Evolutionary conservation across 2,113 vertebrate species (phyloP).

Genomic region (Chionis minor): DNA sequence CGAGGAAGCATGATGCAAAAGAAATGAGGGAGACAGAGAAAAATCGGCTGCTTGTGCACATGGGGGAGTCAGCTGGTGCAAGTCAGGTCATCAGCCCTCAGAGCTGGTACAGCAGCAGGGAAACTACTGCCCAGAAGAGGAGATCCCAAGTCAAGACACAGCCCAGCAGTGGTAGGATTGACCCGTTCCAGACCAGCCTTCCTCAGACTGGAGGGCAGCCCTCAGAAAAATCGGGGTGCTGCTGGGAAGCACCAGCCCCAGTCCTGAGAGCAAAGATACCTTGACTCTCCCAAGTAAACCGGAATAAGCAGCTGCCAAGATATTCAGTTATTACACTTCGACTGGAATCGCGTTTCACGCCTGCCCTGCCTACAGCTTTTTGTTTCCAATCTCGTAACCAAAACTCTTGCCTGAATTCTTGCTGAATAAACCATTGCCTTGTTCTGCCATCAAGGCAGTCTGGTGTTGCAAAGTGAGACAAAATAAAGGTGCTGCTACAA

Average conservation of each 20-base stretch:
- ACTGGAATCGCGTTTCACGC: not conserved
- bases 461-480: not conserved
- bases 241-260: not conserved
- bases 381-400: not conserved
- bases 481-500: not conserved
- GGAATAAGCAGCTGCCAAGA: not conserved
- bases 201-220: not conserved
- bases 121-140: not conserved
- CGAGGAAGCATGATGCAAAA: not conserved
- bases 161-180: rapidly evolving
- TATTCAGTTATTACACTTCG: not conserved
- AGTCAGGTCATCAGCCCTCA: not conserved
- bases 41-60: not conserved
- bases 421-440: not conserved
- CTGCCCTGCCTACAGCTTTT: not conserved
- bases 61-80: rapidly evolving
- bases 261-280: not conserved
- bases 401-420: not conserved
- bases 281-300: not conserved
- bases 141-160: not conserved
- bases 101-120: not conserved
- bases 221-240: not conserved
- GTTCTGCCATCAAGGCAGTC: not conserved
- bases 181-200: not conserved
- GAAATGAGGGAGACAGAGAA: not conserved